Evolutionary conservation across 1,140 invertebrate species (phyloP).

Genomic region (Bilobella aurantiaca): DNA sequence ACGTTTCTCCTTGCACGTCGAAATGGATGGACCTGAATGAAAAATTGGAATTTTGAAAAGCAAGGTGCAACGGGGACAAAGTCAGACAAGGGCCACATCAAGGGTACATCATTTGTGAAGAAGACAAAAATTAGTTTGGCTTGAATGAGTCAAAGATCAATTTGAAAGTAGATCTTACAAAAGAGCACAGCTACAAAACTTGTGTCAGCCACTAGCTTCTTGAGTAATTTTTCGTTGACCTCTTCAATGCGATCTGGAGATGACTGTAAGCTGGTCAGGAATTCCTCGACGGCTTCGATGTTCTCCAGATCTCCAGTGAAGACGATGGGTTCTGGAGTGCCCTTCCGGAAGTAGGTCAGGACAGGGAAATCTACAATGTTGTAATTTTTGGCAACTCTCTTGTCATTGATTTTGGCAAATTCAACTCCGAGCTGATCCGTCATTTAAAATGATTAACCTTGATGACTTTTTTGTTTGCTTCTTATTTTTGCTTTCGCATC

Average conservation of each 20-base stretch:
- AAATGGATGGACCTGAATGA: slow-evolving; percentile 20
- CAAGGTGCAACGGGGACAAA: background rate
- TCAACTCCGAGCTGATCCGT: slow-evolving; percentile 86
- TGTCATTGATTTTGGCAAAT: slow-evolving; percentile 92
- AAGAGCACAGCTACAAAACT: slow-evolving; percentile 86
- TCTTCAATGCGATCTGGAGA: slow-evolving; percentile 95
- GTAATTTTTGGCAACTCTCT: slow-evolving; percentile 85
- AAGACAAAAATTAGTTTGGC: background rate
- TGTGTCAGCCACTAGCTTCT: slow-evolving; percentile 82
- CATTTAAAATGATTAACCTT: too few relatives aligned
- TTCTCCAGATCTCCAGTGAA: slow-evolving; percentile 82
- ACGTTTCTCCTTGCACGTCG: slow-evolving; percentile 31
- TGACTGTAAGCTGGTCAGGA: slow-evolving; percentile 81
- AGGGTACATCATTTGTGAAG: background rate
- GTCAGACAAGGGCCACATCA: background rate
- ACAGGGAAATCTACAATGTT: slow-evolving; percentile 86
- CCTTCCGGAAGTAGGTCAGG: slow-evolving; percentile 81
- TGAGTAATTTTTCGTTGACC: slow-evolving; percentile 61
- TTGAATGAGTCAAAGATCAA: background rate
- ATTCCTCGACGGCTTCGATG: slow-evolving; percentile 82
- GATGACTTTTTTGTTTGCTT: too few relatives aligned
- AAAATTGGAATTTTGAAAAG: background rate
- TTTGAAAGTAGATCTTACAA: slow-evolving; percentile 60
- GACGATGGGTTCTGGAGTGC: slow-evolving; percentile 60
- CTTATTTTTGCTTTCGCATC: too few relatives aligned